phyloP scores from a whole-genome alignment of 1,140 invertebrate genomes.

The Polypedilum vanderplanki region DNA sequence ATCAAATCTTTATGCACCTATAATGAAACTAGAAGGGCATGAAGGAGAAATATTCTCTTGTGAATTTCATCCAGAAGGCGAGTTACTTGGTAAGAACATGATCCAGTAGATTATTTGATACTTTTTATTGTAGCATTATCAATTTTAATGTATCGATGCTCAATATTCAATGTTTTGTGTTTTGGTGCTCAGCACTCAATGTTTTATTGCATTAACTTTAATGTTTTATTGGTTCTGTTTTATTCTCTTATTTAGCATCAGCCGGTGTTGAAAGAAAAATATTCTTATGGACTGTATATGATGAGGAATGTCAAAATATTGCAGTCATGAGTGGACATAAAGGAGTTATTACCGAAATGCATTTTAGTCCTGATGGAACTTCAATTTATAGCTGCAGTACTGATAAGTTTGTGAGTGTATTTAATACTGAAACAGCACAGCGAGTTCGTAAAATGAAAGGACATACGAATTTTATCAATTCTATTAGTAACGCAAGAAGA shows the following conservation, averaged over 20 bases:
- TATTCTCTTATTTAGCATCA: slow-evolving; percentile 60
- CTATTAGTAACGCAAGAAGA: slow-evolving; percentile 70
- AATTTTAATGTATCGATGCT: too few species aligned
- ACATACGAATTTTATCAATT: slow-evolving; percentile 85
- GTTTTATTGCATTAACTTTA: too few species aligned
- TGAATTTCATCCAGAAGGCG: slow-evolving; percentile 94
- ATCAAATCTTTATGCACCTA: slow-evolving; percentile 83
- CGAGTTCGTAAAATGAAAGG: slow-evolving; percentile 89
- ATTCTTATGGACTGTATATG: slow-evolving; percentile 95
- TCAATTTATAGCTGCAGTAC: slow-evolving; percentile 88
- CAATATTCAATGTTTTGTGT: too few species aligned
- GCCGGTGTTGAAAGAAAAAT: slow-evolving; percentile 96
- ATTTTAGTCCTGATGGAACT: slow-evolving; percentile 90
- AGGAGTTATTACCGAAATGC: slow-evolving; percentile 93
- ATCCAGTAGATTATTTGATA: not conserved
- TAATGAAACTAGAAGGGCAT: slow-evolving; percentile 95
- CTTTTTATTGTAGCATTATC: too few species aligned
- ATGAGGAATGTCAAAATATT: slow-evolving; percentile 91
- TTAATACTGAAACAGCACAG: slow-evolving; percentile 84
- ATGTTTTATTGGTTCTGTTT: too few species aligned
- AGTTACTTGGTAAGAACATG: slow-evolving; percentile 47
- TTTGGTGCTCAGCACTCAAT: too few species aligned
- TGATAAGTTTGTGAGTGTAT: slow-evolving; percentile 90
- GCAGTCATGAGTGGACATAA: slow-evolving; percentile 87
- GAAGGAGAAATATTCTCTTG: slow-evolving; percentile 90